Conservation (phyloP, 1,140 invertebrate species). For the Temnothorax curvispinosus region DNA sequence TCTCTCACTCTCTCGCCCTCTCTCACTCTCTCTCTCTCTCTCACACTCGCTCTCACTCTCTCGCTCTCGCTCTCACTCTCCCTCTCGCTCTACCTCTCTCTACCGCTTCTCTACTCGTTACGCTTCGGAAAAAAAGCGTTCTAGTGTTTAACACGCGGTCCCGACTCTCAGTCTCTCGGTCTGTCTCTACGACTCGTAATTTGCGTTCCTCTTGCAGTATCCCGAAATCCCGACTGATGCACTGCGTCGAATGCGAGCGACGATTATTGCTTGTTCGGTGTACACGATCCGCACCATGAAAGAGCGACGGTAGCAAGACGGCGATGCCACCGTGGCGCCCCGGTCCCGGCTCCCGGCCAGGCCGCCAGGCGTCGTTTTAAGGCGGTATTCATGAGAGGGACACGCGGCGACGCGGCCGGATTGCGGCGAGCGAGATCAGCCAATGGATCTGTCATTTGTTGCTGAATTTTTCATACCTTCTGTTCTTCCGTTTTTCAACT, state of each 20-base stretch:
- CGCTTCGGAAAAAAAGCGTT: slow-evolving; percentile 55
- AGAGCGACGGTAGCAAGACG: slow-evolving; percentile 65
- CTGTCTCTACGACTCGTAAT: slow-evolving; percentile 54
- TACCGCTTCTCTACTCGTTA: slow-evolving; percentile 24
- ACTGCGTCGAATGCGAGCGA: slow-evolving; percentile 81
- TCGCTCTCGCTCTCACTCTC: not conserved
- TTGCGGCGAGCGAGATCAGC: not conserved
- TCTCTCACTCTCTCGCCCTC: slow-evolving; percentile 12
- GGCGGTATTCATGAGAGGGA: not conserved
- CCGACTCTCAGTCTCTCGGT: slow-evolving; percentile 56
- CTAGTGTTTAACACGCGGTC: slow-evolving; percentile 59
- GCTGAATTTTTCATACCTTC: not conserved
- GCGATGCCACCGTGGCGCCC: slow-evolving; percentile 32
- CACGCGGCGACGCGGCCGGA: not conserved
- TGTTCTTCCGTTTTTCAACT: not conserved
- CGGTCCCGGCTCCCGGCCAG: too few relatives aligned
- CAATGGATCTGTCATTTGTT: not conserved
- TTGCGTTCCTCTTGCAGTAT: slow-evolving; percentile 68
- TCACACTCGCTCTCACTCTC: slow-evolving; percentile 8
- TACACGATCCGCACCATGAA: slow-evolving; percentile 75
- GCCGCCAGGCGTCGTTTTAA: not conserved
- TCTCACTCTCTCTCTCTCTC: not conserved
- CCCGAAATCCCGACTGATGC: slow-evolving; percentile 76
- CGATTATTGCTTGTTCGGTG: slow-evolving; percentile 76
- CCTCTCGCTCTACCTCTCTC: slow-evolving; percentile 13